Evolutionary conservation across 1,140 invertebrate species (phyloP).

Genomic region (Ctenoplectra terminalis): DNA sequence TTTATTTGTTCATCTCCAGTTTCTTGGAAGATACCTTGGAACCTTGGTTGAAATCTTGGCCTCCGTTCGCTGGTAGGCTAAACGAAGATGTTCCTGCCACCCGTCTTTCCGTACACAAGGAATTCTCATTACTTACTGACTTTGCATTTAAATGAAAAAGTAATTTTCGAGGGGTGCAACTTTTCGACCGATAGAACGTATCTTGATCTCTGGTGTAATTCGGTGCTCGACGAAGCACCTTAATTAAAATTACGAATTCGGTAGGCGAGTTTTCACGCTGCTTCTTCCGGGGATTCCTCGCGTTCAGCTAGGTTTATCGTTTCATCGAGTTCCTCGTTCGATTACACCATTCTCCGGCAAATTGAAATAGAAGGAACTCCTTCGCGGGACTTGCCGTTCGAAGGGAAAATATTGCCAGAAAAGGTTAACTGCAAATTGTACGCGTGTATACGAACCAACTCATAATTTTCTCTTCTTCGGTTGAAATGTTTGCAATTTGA

Average conservation of each 20-base stretch:
- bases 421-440: conserved; percentile 32
- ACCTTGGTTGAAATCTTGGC: not conserved
- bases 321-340: not conserved
- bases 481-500: not conserved
- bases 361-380: conserved; percentile 11
- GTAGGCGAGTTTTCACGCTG: not conserved
- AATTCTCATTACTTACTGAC: conserved; percentile 41
- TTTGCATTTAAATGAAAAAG: conserved; percentile 64
- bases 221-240: conserved; percentile 12
- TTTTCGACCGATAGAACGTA: conserved; percentile 14
- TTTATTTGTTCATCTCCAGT: not conserved
- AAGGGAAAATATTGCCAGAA: not conserved
- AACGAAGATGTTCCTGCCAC: conserved; percentile 17
- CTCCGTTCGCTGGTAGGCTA: not conserved
- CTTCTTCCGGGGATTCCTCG: no score
- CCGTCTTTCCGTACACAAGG: not conserved
- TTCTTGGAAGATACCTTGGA: not conserved
- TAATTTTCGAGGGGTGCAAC: conserved; percentile 36
- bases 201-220: conserved; percentile 36
- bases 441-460: not conserved
- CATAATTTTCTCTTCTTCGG: not conserved
- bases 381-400: not conserved
- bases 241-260: conserved; percentile 56
- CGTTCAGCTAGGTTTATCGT: not conserved
- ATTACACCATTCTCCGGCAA: not conserved